phyloP scores from a whole-genome alignment of 2,888 invertebrate species.

The Aleiodes leptofemur region DNA sequence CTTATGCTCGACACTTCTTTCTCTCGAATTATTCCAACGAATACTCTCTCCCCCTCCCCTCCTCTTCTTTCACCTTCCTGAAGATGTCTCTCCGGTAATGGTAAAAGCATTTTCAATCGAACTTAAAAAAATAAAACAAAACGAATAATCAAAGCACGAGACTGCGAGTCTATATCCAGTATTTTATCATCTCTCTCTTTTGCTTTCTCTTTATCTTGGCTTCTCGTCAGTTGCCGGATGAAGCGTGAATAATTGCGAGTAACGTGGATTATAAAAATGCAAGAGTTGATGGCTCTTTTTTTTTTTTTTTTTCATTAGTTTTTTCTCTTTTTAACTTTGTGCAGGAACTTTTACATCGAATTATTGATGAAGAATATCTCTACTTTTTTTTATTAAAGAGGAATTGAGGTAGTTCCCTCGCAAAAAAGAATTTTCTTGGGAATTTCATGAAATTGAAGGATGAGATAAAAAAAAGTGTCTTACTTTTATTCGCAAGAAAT shows the following conservation, averaged over 20 bases:
- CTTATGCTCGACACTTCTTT: conserved; percentile 50
- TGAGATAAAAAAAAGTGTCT: too few species aligned
- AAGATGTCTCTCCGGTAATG: conserved; percentile 20
- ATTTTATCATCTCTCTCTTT: background rate
- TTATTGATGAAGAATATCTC: background rate
- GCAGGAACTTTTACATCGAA: background rate
- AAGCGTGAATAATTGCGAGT: conserved; percentile 21
- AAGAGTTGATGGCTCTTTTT: background rate
- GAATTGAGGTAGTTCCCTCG: too few species aligned
- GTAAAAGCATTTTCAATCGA: conserved; percentile 44
- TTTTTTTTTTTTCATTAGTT: background rate
- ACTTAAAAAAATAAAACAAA: conserved; percentile 17
- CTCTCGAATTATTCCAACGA: conserved; percentile 48
- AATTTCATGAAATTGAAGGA: too few species aligned
- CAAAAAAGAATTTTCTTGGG: too few species aligned
- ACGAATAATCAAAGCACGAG: conserved; percentile 17
- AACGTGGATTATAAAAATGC: conserved; percentile 14
- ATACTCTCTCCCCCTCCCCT: conserved; percentile 9
- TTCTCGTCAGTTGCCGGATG: background rate
- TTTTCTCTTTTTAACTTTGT: background rate
- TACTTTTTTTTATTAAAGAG: background rate
- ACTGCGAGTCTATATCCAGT: too few species aligned
- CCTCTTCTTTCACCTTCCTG: background rate
- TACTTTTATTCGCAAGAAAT: too few species aligned
- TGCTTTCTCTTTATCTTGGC: background rate